These are phyloP conservation scores for Syrmaticus mikado DNA, from an alignment of 2,113 vertebrate genomes.

Conservation along the genomic window DNA sequence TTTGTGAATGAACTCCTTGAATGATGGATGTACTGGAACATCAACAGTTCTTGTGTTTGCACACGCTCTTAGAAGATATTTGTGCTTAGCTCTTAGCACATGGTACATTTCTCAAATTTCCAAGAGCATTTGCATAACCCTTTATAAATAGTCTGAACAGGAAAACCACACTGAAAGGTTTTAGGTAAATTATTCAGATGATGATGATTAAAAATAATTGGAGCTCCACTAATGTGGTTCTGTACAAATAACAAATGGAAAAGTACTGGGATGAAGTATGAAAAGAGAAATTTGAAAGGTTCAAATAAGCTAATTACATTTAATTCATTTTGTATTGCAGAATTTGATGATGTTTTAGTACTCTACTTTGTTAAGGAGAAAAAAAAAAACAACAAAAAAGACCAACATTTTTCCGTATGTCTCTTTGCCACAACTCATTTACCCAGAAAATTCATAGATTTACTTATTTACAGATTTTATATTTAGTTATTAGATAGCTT, in stretches of 20 bases:
- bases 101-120: not conserved
- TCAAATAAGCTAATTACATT: not conserved
- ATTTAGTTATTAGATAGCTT: not conserved
- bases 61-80: not conserved
- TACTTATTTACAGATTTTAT: not conserved
- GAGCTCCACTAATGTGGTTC: not conserved
- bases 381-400: not conserved
- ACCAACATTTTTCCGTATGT: not conserved
- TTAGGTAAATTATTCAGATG: constrained; percentile 40
- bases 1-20: not conserved
- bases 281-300: constrained; percentile 10
- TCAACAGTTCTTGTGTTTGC: not conserved
- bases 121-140: not conserved
- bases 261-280: not conserved
- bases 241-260: constrained; percentile 26
- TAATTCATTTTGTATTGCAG: not conserved
- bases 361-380: not conserved
- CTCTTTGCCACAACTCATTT: not conserved
- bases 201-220: constrained; percentile 50
- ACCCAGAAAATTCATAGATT: not conserved
- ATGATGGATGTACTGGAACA: not conserved
- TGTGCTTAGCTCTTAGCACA: not conserved
- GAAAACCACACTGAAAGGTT: constrained; percentile 23
- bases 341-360: not conserved
- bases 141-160: constrained; percentile 31